Base-by-base conservation (phyloP, 2,797 vertebrate species). In the Coregonus suidteri region DNA sequence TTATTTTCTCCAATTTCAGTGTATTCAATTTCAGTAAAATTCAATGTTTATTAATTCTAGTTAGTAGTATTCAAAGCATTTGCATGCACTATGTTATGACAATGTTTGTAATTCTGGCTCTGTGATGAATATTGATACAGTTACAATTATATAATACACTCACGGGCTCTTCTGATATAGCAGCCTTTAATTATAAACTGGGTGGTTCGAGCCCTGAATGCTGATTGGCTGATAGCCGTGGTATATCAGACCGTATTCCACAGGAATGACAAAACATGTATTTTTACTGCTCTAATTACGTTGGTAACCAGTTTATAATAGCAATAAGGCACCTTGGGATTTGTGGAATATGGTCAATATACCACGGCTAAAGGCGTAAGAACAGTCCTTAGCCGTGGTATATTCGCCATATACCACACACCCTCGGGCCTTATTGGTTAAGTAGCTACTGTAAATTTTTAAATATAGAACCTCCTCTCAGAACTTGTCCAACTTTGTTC, bases 1-100 rank as follows among this genome's bases (percentile, higher is more conserved):
- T 87, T 72, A 30, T 41, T 77, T 59, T 6, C 7, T 66, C 62
- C 62, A 6, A 2, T 34, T 59, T 81, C 70, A 67, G 73, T 34
- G 37, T 79, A 14, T 71, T 56, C 34, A 34, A 31, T 6, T 18
- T 53, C 51, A 31, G 31, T 37, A 18, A 3, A n/a, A 20, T 3
- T 20, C 20, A 5, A 1, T 59, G 18, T 30, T n/a, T 68, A 34
- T 51, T 62, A 35, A 20, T 59, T 13, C 51, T 18, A 37, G 69
- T 47, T 41, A 6, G 52, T n/a, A 47, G 20, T 41, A 56, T 66
- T 35, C 62, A 13, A 16, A 68, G 71, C 70, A 65, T 74, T 68
- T 66, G 5, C 13, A 59, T n/a, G 18, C 6, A 62, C 56, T 62
- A 35, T 34, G 7, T 7, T 16, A 20, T 69, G 16, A 35, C 34